Evolutionary conservation across 2,113 vertebrate genomes (phyloP).

Genomic region (Alexandromys fortis): DNA sequence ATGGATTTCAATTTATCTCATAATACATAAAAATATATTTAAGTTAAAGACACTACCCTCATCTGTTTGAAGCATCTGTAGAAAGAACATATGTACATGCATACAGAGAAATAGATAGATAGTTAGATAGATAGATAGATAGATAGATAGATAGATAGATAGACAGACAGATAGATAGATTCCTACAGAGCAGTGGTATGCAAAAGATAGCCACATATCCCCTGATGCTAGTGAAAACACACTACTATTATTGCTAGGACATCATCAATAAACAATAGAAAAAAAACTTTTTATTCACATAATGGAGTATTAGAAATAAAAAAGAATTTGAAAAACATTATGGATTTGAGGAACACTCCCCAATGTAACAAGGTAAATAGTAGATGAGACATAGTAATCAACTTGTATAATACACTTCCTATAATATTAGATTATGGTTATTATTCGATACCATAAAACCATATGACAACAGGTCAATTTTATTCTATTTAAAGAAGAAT

Average conservation of each 20-base stretch:
- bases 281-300: background rate
- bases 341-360: background rate
- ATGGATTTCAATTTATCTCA: background rate
- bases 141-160: background rate
- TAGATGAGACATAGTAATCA: too few species aligned
- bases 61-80: too few species aligned
- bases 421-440: background rate
- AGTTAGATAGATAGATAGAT: too few species aligned
- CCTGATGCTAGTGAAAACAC: background rate
- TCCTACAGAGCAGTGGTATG: background rate
- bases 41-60: background rate
- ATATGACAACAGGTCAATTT: background rate
- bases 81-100: too few species aligned
- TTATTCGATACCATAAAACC: background rate
- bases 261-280: background rate
- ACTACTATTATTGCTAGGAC: background rate
- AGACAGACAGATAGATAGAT: too few species aligned
- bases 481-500: too few species aligned
- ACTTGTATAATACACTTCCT: too few species aligned
- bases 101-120: too few species aligned
- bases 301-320: background rate
- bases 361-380: background rate
- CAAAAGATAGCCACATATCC: background rate
- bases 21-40: background rate
- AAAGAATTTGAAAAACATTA: background rate